Base-by-base conservation (phyloP, 2,888 invertebrate genomes). In the Chrysodeixis includens region DNA sequence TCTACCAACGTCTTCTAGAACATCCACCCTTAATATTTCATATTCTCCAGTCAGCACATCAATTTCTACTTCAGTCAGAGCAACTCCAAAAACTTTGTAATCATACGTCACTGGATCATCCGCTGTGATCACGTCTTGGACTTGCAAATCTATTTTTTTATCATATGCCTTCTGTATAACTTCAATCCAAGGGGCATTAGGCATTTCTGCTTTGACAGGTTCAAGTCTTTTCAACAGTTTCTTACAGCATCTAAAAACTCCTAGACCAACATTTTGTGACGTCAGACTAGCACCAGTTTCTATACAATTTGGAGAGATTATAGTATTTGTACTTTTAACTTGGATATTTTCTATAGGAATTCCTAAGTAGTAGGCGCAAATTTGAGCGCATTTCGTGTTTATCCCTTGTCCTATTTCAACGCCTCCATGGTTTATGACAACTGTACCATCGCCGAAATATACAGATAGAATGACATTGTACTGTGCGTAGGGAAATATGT, bases 361-460 rank as follows among this genome's bases (percentile, higher is more conserved):
- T 1, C 96, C 96, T 5, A 97, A 89, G 14, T 93, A 94, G 76
- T 96, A 94, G 0, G 97, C 97, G 65, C 95, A 96, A 0, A 97
- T 96, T 92, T 97, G 97, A 7, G 95, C 95, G 0, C 96, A 96
- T 96, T 97, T 90, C 3, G 97, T 97, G 71, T 97, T 91, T 49
- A 97, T 93, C 0, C 97, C 97, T 92, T 97, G 97, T 0, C 97
- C 97, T 86, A 96, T 94, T 90, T 97, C 97, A 32, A 96, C 90
- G 1, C 96, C 97, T 30, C 96, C 96, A 73, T 97, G 97, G 0
- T 95, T 87, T n/a, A 97, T 92, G 3, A 96, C 92, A 0, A 97
- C 96, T 6, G 95, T 95, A 0, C 96, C 96, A 81, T 97, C 95
- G 1, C 96, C 94, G 12, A 97, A 94, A 81, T 95, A 97, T 62